These are phyloP conservation scores for Corvus cornix DNA, from an alignment of 2,113 vertebrate species.

Conservation along the genomic window DNA sequence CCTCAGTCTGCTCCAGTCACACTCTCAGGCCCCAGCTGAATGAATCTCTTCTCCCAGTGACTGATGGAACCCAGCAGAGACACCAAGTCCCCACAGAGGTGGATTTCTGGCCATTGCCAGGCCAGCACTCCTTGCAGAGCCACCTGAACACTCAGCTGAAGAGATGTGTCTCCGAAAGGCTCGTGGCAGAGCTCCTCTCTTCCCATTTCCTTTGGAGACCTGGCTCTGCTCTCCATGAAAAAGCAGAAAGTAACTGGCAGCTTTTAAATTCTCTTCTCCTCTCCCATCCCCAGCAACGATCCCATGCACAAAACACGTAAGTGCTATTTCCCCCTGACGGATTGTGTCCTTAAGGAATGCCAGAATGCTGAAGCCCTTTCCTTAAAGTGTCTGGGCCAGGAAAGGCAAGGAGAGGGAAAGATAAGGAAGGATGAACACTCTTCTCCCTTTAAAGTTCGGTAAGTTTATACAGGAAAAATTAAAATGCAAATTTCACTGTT, in stretches of 20 bases:
- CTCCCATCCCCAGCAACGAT: background rate
- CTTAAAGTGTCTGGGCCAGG: background rate
- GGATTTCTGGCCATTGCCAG: background rate
- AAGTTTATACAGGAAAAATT: background rate
- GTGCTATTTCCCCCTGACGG: background rate
- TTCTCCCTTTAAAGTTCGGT: background rate
- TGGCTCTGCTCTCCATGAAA: background rate
- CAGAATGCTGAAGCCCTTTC: background rate
- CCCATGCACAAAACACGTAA: background rate
- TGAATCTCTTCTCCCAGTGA: rapidly evolving
- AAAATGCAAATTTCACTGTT: background rate
- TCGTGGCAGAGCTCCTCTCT: background rate
- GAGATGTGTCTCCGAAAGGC: background rate
- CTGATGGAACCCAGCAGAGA: rapidly evolving
- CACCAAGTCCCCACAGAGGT: background rate
- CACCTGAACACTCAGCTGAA: background rate
- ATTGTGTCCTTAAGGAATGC: background rate
- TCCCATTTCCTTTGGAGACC: background rate
- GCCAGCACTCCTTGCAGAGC: background rate
- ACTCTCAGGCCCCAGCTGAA: background rate
- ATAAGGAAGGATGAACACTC: background rate
- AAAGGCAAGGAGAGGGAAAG: background rate
- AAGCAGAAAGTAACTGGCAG: background rate
- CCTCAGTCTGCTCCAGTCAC: background rate
- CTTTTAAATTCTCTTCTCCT: background rate